phyloP scores from a whole-genome alignment of 1,140 invertebrate species.

The Drosophila chauvacae region DNA sequence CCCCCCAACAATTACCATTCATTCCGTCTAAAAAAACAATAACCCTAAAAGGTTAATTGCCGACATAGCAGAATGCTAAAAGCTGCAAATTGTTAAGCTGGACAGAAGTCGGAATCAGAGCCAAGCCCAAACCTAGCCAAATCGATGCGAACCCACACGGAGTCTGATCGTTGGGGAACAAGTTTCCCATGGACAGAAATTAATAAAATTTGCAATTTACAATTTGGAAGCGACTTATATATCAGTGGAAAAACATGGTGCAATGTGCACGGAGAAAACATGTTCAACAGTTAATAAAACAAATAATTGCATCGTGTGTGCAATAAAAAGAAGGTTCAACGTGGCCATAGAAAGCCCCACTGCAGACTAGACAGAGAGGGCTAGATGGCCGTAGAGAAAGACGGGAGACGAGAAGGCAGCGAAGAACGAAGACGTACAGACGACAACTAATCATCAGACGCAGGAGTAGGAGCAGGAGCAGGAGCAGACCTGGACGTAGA shows the following conservation, averaged over 20 bases:
- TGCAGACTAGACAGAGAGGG: conserved; percentile 27
- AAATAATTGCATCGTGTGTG: conserved; percentile 81
- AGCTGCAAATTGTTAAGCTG: conserved; percentile 25
- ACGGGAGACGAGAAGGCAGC: not conserved
- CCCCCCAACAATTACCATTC: conserved; percentile 4
- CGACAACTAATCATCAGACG: conserved; percentile 54
- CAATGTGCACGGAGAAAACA: conserved; percentile 56
- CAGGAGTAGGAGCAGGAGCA: conserved; percentile 9
- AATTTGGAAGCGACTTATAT: conserved; percentile 66
- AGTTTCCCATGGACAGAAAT: conserved; percentile 62
- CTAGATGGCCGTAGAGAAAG: not conserved
- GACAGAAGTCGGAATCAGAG: conserved; percentile 10
- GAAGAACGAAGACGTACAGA: conserved; percentile 43
- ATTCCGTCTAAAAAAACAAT: not conserved
- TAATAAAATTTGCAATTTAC: conserved; percentile 81
- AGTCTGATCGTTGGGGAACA: conserved; percentile 30
- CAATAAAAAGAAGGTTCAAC: conserved; percentile 81
- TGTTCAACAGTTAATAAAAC: conserved; percentile 83
- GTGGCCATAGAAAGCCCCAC: conserved; percentile 50
- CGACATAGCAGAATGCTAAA: conserved; percentile 19
- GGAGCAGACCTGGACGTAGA: conserved; percentile 15
- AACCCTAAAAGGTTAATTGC: conserved; percentile 64
- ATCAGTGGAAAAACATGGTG: conserved; percentile 52
- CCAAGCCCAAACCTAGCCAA: conserved; percentile 18
- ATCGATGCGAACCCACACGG: conserved; percentile 28